A percentile compares a stretch with the other conserved stretches of the same genome.
phyloP scores from a whole-genome alignment of 2,113 vertebrate genomes.

The Gymnocephalus cernua region DNA sequence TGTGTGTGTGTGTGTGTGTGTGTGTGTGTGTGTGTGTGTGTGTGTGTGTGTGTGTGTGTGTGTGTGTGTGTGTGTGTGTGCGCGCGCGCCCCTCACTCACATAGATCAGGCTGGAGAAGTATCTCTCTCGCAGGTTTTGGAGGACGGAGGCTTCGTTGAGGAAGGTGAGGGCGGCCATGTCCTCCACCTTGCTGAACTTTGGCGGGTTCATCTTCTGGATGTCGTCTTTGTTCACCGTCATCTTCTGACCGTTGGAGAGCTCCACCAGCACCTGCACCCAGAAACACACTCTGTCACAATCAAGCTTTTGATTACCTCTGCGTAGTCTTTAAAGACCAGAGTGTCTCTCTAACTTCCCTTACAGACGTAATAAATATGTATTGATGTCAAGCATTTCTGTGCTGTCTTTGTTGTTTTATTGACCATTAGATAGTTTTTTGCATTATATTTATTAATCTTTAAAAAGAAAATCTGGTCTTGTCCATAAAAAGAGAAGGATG shows the following conservation, averaged over 20 bases:
- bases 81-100: slow-evolving; percentile 83
- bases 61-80: not conserved
- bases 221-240: slow-evolving; percentile 92
- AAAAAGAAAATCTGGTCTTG: not conserved
- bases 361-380: not conserved
- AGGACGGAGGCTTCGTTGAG: slow-evolving; percentile 97
- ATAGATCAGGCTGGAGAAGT: slow-evolving; percentile 98
- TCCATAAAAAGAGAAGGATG: not conserved
- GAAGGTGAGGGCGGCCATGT: slow-evolving; percentile 98
- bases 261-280: slow-evolving; percentile 87
- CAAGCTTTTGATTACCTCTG: not conserved
- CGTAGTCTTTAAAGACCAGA: not conserved
- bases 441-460: not conserved
- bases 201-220: slow-evolving; percentile 99
- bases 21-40: not conserved
- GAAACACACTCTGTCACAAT: too few relatives aligned
- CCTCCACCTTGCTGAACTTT: slow-evolving; percentile 98
- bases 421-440: not conserved
- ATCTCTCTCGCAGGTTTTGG: slow-evolving; percentile 96
- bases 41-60: not conserved
- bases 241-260: slow-evolving; percentile 92
- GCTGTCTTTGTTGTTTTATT: not conserved
- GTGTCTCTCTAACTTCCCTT: not conserved
- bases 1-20: not conserved
- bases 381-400: not conserved